Conservation (phyloP, 1,140 invertebrate species). For the Trissolcus basalis region DNA sequence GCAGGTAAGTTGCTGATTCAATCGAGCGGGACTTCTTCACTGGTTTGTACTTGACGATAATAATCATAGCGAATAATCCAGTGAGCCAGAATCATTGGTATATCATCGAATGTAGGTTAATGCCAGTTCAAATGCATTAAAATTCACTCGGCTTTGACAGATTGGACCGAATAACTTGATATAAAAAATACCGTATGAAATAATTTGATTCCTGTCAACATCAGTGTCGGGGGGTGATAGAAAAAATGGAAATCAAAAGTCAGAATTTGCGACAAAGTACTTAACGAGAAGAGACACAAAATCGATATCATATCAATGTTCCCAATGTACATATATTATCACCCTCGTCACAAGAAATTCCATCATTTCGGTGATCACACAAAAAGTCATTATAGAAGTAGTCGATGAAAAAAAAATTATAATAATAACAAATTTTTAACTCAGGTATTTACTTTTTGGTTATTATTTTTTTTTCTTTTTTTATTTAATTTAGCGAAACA, state of each 20-base stretch:
- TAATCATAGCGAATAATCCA: no score
- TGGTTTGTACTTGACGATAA: neutral
- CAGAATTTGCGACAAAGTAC: slow-evolving; percentile 30
- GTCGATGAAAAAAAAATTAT: no score
- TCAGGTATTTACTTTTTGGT: neutral
- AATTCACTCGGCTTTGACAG: slow-evolving; percentile 6
- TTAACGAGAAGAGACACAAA: slow-evolving; percentile 45
- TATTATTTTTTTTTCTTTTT: slow-evolving; percentile 29
- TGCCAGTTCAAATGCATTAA: slow-evolving; percentile 10
- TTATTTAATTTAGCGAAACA: slow-evolving; percentile 40
- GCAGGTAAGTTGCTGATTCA: slow-evolving; percentile 28
- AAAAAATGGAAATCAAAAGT: slow-evolving; percentile 46
- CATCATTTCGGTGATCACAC: no score
- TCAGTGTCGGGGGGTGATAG: slow-evolving; percentile 12
- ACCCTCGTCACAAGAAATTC: slow-evolving; percentile 12
- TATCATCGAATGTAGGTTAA: slow-evolving; percentile 16
- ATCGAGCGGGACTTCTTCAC: neutral
- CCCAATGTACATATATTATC: slow-evolving; percentile 39
- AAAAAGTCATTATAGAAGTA: no score
- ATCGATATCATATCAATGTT: slow-evolving; percentile 35
- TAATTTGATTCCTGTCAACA: slow-evolving; percentile 39
- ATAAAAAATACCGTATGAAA: slow-evolving; percentile 24
- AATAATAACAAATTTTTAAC: no score
- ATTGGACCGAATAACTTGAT: slow-evolving; percentile 4
- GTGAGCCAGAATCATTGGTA: neutral